Conservation (phyloP, 2,113 vertebrate species). For the Pterocles gutturalis region DNA sequence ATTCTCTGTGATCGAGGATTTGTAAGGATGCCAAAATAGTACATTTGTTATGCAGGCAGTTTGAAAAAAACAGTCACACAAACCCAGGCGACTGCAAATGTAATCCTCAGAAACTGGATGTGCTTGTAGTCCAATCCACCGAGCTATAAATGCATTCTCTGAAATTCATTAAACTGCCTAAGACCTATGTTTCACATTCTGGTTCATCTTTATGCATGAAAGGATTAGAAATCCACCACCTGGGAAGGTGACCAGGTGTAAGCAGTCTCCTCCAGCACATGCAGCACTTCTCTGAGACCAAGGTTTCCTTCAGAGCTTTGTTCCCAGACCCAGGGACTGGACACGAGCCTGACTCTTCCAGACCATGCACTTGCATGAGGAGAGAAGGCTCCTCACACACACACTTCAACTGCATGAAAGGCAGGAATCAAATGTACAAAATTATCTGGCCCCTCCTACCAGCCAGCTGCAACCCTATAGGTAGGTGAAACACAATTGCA, state of each 20-base stretch:
- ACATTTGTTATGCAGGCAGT: neutral
- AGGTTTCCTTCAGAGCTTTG: neutral
- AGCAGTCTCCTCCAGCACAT: neutral
- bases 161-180: neutral
- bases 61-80: neutral
- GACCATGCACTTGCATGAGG: accelerated
- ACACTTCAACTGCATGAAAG: neutral
- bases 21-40: neutral
- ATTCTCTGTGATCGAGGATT: neutral
- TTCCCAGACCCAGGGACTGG: neutral
- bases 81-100: neutral
- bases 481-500: neutral
- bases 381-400: neutral
- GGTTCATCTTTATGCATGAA: conserved; percentile 15
- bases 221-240: neutral
- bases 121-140: neutral
- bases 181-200: neutral
- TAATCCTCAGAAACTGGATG: neutral
- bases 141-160: neutral
- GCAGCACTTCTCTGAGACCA: neutral
- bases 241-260: neutral
- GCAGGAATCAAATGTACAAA: accelerated
- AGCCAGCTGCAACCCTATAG: neutral
- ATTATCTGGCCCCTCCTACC: neutral
- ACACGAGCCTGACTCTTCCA: accelerated